A percentile compares a stretch with the other conserved stretches of the same genome.
Evolutionary conservation across 1,140 invertebrate genomes (phyloP).

Genomic region (Pomacea maculata): DNA sequence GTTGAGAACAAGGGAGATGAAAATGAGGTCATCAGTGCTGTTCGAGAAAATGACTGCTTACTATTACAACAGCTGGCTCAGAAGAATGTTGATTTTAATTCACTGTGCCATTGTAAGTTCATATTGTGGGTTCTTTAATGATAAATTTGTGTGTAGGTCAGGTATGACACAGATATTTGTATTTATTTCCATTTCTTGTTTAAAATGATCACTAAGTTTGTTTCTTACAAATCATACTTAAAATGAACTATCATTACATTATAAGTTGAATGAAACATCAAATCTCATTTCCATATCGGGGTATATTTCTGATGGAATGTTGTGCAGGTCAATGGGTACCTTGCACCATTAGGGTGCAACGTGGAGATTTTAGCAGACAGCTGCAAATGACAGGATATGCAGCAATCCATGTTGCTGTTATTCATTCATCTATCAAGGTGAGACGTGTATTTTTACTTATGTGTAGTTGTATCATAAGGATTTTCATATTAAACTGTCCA

Average conservation of each 20-base stretch:
- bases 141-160: not conserved
- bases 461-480: too few species aligned
- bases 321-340: constrained; percentile 4
- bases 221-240: not conserved
- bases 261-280: not conserved
- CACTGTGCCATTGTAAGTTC: constrained; percentile 2
- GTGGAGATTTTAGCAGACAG: constrained; percentile 7
- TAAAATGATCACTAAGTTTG: not conserved
- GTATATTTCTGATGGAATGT: not conserved
- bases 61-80: not conserved
- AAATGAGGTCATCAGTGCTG: not conserved
- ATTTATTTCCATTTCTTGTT: not conserved
- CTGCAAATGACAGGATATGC: constrained; percentile 16
- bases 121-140: too few species aligned
- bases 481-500: too few species aligned
- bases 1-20: constrained; percentile 4
- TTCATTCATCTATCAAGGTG: constrained; percentile 12
- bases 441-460: too few species aligned
- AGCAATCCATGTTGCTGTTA: constrained; percentile 11
- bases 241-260: not conserved
- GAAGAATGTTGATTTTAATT: constrained; percentile 7
- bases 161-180: not conserved
- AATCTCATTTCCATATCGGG: too few species aligned
- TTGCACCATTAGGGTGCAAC: not conserved
- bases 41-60: not conserved